Evolutionary conservation across 1,140 invertebrate genomes (phyloP).

Genomic region (Drosophila willistoni): DNA sequence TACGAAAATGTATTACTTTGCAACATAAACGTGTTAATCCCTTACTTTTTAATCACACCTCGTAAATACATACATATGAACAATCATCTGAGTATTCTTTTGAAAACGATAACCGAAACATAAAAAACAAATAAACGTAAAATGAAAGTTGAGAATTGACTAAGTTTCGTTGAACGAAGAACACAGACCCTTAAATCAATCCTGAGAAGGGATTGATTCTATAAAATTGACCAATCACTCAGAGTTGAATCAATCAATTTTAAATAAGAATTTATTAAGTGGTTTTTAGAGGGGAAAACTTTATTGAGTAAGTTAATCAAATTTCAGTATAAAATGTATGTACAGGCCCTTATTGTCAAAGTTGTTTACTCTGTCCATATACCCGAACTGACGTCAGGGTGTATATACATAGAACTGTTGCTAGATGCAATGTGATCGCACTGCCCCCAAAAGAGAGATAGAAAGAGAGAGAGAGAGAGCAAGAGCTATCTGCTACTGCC

Average conservation of each 20-base stretch:
- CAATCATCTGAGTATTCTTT: not conserved
- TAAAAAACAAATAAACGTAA: not conserved
- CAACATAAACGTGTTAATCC: no score
- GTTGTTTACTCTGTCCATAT: not conserved
- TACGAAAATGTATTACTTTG: no score
- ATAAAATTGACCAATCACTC: no score
- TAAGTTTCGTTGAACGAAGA: not conserved
- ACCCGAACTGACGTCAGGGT: not conserved
- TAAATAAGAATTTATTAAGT: no score
- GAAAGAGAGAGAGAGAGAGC: not conserved
- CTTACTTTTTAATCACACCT: no score
- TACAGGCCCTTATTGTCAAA: not conserved
- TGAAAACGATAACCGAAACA: not conserved
- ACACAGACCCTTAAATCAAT: not conserved
- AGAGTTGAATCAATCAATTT: no score
- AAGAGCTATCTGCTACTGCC: constrained; percentile 12
- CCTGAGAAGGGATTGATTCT: no score
- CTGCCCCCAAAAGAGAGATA: not conserved
- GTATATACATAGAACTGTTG: not conserved
- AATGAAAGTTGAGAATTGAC: not conserved
- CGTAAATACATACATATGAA: no score
- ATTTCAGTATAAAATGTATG: no score
- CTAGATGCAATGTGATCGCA: not conserved
- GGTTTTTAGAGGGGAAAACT: no score
- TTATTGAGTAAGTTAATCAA: no score